Percentiles rank a stretch among this genome's conserved stretches.
phyloP scores from a whole-genome alignment of 2,113 vertebrate species.

The Mesembrinibis cayennensis region DNA sequence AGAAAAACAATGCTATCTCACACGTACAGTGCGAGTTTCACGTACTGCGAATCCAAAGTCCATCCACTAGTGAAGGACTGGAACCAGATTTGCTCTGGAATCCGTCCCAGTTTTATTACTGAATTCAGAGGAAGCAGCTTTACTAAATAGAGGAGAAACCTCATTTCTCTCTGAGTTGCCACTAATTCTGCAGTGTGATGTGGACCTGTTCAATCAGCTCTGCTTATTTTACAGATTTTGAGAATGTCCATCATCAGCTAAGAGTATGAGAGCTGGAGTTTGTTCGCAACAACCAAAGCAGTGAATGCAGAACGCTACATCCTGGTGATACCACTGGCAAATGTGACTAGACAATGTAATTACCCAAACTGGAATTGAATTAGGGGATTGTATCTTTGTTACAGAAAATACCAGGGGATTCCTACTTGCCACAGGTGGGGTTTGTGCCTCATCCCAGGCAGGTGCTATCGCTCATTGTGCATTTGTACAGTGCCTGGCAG shows the following conservation, averaged over 20 bases:
- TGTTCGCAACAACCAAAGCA: background rate
- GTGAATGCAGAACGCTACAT: background rate
- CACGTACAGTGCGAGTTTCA: background rate
- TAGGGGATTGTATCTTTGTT: background rate
- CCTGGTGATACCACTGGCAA: background rate
- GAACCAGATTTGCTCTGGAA: background rate
- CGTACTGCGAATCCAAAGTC: background rate
- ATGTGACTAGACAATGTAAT: background rate
- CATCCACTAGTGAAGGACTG: background rate
- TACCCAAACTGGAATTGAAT: background rate
- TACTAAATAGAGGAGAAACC: background rate
- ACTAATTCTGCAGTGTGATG: background rate
- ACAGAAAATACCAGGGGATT: background rate
- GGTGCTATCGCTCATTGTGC: rapidly evolving
- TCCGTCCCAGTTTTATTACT: background rate
- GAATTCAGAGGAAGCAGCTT: background rate
- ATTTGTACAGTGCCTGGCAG: background rate
- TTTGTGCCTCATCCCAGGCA: background rate
- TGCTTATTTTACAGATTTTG: background rate
- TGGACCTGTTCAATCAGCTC: background rate
- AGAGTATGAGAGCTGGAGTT: background rate
- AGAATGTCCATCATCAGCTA: background rate
- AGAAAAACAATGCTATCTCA: background rate
- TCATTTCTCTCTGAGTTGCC: background rate
- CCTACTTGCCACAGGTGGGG: background rate